Evolutionary conservation across 2,797 vertebrate genomes (phyloP).

Genomic region (Pantherophis alleghaniensis): DNA sequence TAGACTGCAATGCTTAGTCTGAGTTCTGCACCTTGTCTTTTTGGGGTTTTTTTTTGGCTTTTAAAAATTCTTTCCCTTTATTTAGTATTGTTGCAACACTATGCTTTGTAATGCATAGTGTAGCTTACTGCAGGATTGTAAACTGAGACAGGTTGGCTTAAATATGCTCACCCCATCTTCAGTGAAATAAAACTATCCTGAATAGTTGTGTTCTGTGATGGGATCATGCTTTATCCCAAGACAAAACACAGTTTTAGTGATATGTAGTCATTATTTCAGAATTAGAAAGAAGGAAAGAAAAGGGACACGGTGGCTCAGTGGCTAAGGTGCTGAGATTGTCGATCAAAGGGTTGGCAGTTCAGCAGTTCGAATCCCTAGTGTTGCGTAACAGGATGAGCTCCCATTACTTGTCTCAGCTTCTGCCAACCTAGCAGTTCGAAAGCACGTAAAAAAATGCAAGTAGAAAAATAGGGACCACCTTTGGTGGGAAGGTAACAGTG

Average conservation of each 20-base stretch:
- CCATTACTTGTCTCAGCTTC: too few relatives aligned
- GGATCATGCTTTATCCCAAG: neutral
- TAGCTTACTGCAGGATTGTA: neutral
- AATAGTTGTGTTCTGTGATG: neutral
- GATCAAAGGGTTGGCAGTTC: too few relatives aligned
- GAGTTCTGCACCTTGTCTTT: neutral
- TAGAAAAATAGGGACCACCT: too few relatives aligned
- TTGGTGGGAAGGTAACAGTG: too few relatives aligned
- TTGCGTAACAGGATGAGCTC: too few relatives aligned
- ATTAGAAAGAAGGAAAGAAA: neutral
- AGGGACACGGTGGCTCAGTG: too few relatives aligned
- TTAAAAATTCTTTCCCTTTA: neutral
- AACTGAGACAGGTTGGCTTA: neutral
- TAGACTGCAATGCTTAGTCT: neutral
- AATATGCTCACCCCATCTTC: neutral
- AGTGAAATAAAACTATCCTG: neutral
- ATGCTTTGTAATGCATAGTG: neutral
- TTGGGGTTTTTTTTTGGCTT: neutral
- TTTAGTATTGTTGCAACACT: neutral
- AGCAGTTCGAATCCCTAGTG: too few relatives aligned
- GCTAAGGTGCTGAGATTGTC: too few relatives aligned
- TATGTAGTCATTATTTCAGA: neutral
- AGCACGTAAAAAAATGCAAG: too few relatives aligned
- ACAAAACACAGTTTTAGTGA: neutral
- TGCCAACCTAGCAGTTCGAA: too few relatives aligned